Evolutionary conservation across 2,888 invertebrate species (phyloP), one percentile per base, ranked within the genome.

Genomic region (Pimpla rufipes): DNA sequence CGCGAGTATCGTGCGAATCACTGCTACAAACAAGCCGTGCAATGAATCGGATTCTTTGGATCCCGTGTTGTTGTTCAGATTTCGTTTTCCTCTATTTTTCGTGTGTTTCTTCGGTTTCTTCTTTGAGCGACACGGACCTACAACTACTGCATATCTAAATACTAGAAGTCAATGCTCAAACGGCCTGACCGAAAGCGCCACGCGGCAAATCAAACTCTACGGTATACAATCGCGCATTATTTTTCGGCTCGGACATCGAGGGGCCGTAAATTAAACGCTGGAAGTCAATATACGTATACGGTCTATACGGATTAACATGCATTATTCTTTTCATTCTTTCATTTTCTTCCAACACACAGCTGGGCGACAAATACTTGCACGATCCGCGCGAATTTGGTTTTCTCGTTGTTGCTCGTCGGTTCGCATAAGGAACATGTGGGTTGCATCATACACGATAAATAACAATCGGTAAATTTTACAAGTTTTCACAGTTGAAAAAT

Each of bases 71-170:
- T 66, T 42, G 5, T 35, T 37, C 37, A 13, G 11, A 21, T 40
- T 16, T 21, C 10, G 7, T 57, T 57, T 80, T 57, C n/a, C n/a
- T n/a, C 29, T 29, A 29, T 42, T 73, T 64, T n/a, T 50, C n/a
- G 66, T 62, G 50, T 55, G n/a, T 83, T 29, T 81, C 71, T 75
- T 45, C 40, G 42, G 70, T 70, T 21, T 66, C n/a, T 23, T 66
- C 52, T 81, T 84, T 84, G 85, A 87, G 85, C 86, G 79, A 86
- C 81, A 74, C 79, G 68, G 80, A 74, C 79, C 79, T 86, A 87
- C 45, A 59, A 71, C 45, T 81, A 79, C 84, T 88, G 87, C 68
- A 74, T 78, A 59, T 74, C 83, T 88, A 89, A 88, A 81, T 87
- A 87, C 85, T 89, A 88, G 68, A 71, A 57, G 29, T 64, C 75